Base-by-base conservation (phyloP, 2,797 vertebrate species). In the Vireo griseus region DNA sequence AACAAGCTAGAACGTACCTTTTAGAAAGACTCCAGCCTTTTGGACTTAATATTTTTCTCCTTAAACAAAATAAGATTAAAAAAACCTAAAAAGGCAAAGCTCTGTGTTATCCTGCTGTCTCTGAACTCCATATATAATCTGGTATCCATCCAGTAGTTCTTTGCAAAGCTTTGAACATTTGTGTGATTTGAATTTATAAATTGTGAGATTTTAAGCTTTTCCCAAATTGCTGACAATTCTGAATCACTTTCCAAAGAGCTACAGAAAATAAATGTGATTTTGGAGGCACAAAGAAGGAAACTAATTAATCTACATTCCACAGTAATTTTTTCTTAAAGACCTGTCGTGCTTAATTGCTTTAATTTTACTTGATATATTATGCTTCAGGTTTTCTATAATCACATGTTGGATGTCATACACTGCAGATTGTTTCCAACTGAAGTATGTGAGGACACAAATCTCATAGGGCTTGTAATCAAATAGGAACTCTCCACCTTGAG, bases 111-210 rank as follows among this genome's bases (percentile, higher is more conserved):
- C 88, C 77, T 95, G 40, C 93, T 94, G 69, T 96, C 95, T 95
- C 97, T 93, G 86, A 96, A 55, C 86, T 97, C 89, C 78, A 88
- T 94, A 86, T 75, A 94, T 88, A 96, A 31, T 86, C 94, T 96
- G 94, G 88, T 87, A 65, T 96, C 57, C 42, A 88, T 97, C 92
- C 94, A 95, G 71, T 69, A 88, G 85, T 88, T 90, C 86, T 90
- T 92, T 95, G 73, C 87, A 94, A 96, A 97, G 65, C 88, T 95
- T 75, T 93, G 83, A 97, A 95, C 96, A 97, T 97, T 97, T 98
- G 96, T 94, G 85, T 54, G 83, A 95, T 97, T 97, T 98, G 95
- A 97, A 97, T 97, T 96, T 94, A 74, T 84, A 94, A 95, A 87
- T 96, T 84, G 66, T 86, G 77, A 96, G 95, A 96, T 93, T 89